Percentiles rank a stretch among this genome's conserved stretches.
These are phyloP conservation scores for Nebria salina DNA, from an alignment of 2,888 invertebrate species.

Conservation along the genomic window DNA sequence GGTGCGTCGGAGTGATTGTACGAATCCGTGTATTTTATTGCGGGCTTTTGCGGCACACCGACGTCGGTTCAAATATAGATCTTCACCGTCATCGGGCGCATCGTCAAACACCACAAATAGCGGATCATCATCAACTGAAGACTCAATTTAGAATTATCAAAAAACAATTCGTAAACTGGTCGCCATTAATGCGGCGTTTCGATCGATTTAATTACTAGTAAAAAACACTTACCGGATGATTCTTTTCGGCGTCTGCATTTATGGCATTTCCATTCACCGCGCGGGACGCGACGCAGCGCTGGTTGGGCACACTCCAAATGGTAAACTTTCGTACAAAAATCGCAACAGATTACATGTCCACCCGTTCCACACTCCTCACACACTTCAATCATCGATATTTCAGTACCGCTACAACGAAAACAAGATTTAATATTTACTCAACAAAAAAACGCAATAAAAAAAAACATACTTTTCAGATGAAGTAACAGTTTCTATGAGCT, in stretches of 20 bases:
- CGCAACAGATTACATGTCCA: constrained; percentile 73
- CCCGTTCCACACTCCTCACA: constrained; percentile 74
- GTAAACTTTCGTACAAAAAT: constrained; percentile 70
- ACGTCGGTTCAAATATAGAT: constrained; percentile 59
- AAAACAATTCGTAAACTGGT: neutral
- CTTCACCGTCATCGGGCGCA: constrained; percentile 63
- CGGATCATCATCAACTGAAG: constrained; percentile 22
- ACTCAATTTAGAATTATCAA: neutral
- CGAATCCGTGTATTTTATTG: constrained; percentile 73
- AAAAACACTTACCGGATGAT: neutral
- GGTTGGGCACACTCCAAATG: constrained; percentile 80
- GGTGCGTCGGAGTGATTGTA: constrained; percentile 66
- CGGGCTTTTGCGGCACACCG: constrained; percentile 73
- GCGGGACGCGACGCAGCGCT: constrained; percentile 69
- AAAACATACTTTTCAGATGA: constrained; percentile 52
- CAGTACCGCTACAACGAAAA: constrained; percentile 9
- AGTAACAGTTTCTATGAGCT: constrained; percentile 60
- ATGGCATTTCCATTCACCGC: constrained; percentile 71
- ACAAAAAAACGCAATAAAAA: neutral
- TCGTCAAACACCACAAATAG: constrained; percentile 26
- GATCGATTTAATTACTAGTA: neutral
- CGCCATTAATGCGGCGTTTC: neutral
- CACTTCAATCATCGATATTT: constrained; percentile 56
- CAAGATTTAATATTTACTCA: neutral
- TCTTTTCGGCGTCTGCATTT: constrained; percentile 64